Evolutionary conservation across 2,888 invertebrate species (phyloP).

Genomic region (Crocallis elinguaria): DNA sequence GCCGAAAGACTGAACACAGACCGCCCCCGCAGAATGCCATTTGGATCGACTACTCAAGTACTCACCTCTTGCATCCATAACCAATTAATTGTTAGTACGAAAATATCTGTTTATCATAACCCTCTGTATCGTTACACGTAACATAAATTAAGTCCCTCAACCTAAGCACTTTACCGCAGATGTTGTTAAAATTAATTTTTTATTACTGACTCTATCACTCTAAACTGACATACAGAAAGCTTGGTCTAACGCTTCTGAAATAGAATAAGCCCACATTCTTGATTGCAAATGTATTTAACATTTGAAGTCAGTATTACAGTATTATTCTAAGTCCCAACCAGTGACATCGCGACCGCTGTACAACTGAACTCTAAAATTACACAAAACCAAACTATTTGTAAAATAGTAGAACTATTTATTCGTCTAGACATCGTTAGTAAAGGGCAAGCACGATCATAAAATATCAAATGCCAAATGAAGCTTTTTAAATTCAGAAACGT

Average conservation of each 20-base stretch:
- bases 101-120: too few species aligned
- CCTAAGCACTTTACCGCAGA: too few species aligned
- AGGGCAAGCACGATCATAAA: constrained; percentile 21
- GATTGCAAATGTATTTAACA: constrained; percentile 11
- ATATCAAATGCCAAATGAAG: constrained; percentile 12
- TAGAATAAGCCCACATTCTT: not conserved
- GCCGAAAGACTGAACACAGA: too few species aligned
- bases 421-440: constrained; percentile 37
- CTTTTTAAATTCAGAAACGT: constrained; percentile 6
- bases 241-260: not conserved
- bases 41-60: too few species aligned
- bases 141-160: too few species aligned
- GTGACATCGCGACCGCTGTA: constrained; percentile 30
- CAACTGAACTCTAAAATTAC: constrained; percentile 28
- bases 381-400: constrained; percentile 26
- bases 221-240: not conserved
- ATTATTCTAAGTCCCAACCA: constrained; percentile 26
- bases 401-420: constrained; percentile 32
- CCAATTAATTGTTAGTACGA: too few species aligned
- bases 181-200: too few species aligned
- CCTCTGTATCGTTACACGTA: too few species aligned
- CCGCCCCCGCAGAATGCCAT: too few species aligned
- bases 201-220: too few species aligned
- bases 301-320: constrained; percentile 20
- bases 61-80: too few species aligned